phyloP scores from a whole-genome alignment of 1,140 invertebrate genomes.

The Magallana gigas region DNA sequence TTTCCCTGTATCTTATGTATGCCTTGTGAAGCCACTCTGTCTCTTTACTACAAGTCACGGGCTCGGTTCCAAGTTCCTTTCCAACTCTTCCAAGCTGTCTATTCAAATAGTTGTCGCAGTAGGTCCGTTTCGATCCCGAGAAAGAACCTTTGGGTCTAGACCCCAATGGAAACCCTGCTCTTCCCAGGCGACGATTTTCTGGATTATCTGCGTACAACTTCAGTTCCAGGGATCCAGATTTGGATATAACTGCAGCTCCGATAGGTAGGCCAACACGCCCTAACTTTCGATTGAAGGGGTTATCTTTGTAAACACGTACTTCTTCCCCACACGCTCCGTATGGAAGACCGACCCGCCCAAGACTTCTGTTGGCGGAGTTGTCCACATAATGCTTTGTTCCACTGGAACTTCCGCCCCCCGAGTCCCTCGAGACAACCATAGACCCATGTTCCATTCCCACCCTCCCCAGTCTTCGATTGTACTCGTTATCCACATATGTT shows the following conservation, averaged over 20 bases:
- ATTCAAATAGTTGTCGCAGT: conserved; percentile 53
- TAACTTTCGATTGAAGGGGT: conserved; percentile 46
- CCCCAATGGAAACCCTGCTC: conserved; percentile 42
- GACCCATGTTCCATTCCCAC: conserved; percentile 58
- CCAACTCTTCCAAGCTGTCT: conserved; percentile 55
- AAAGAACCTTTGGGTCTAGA: conserved; percentile 39
- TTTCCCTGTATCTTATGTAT: conserved; percentile 32
- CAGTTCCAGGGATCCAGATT: not conserved
- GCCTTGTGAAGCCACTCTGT: conserved; percentile 40
- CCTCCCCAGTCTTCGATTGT: conserved; percentile 56
- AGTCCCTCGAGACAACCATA: conserved; percentile 45
- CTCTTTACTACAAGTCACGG: conserved; percentile 39
- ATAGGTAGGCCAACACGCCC: conserved; percentile 55
- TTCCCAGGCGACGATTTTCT: conserved; percentile 25
- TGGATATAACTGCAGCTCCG: conserved; percentile 38
- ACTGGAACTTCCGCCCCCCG: not conserved
- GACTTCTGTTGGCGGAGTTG: conserved; percentile 48
- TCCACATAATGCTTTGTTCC: conserved; percentile 53
- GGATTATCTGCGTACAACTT: conserved; percentile 47
- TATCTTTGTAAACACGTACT: conserved; percentile 49
- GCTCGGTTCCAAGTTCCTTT: conserved; percentile 43
- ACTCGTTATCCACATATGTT: conserved; percentile 64
- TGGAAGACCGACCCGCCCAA: conserved; percentile 49
- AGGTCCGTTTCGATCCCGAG: conserved; percentile 8
- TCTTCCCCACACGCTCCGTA: conserved; percentile 1